These are phyloP conservation scores for Mesochorus sp. DNA, from an alignment of 2,888 invertebrate genomes.

Conservation along the genomic window DNA sequence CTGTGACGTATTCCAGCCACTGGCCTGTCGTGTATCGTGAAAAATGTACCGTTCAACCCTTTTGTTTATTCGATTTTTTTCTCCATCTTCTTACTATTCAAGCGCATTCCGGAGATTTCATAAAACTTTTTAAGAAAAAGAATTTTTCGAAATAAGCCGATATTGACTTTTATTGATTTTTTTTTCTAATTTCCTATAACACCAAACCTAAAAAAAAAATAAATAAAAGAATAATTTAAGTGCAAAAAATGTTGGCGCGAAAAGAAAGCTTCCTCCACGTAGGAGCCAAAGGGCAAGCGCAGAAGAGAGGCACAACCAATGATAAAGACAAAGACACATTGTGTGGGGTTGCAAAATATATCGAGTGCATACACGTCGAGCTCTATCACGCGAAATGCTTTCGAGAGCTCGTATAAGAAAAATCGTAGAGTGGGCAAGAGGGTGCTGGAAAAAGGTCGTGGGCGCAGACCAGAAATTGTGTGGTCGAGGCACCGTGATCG, in stretches of 20 bases:
- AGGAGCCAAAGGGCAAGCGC: background rate
- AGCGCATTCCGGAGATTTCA: background rate
- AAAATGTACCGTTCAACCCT: slow-evolving; percentile 63
- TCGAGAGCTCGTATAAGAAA: slow-evolving; percentile 21
- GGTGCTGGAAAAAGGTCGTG: background rate
- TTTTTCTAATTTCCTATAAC: no score
- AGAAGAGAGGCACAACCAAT: background rate
- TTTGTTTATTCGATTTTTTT: slow-evolving; percentile 40
- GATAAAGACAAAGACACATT: background rate
- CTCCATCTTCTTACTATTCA: background rate
- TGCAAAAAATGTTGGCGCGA: background rate
- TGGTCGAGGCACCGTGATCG: slow-evolving; percentile 3
- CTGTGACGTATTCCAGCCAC: slow-evolving; percentile 28
- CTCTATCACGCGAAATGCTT: background rate
- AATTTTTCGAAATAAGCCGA: no score
- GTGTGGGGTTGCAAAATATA: background rate
- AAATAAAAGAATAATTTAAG: background rate
- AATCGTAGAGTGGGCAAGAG: background rate
- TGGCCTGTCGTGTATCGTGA: slow-evolving; percentile 55
- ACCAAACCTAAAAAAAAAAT: background rate
- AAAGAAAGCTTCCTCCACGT: background rate
- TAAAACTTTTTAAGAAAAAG: slow-evolving; percentile 2
- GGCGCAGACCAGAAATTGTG: no score
- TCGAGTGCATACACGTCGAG: no score
- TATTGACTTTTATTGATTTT: no score